Base-by-base conservation (phyloP, 2,797 vertebrate species). In the Huso huso region DNA sequence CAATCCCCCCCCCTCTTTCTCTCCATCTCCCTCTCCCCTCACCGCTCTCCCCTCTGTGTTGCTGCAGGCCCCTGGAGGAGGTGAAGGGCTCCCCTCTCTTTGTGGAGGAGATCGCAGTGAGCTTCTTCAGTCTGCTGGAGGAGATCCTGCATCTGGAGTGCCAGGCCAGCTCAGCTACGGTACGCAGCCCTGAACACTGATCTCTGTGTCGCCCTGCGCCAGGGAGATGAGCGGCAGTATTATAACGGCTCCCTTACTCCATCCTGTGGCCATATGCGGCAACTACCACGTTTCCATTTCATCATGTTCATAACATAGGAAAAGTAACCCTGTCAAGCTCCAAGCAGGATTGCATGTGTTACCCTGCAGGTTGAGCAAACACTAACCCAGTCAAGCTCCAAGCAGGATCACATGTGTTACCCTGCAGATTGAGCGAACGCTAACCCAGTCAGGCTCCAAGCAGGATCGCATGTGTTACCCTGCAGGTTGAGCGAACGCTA, bases 81-180 rank as follows among this genome's bases (percentile, higher is more conserved):
- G 81, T 83, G 68, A 95, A 93, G 76, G 91, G 85, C 57, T 93
- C 92, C 72, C 88, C 88, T 7, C 87, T 91, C 64, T 79, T 84
- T 66, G 85, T 97, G 78, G 95, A 97, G 80, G 97, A 97, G 85
- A 94, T 96, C 37, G 91, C 94, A 5, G 81, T 91, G 71, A 95
- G 94, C 76, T 99, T 96, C 82, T 98, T 98, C 79, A 92, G 85
- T 73, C 84, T 99, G 68, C 83, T 99, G 66, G 84, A 96, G 78
- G 94, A 88, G 77, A 89, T 99, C 61, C 82, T 99, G 60, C 83
- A 87, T 70, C 68, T 91, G 69, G 95, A 98, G 73, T 83, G 79
- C 61, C 87, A 92, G 57, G 77, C 90, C 72, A 92, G 87, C 70
- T 92, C 94, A 12, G 89, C 88, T 50, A 66, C 83, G 90, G 97